Conservation (phyloP, 2,113 vertebrate species). For the Mustelus asterias region DNA sequence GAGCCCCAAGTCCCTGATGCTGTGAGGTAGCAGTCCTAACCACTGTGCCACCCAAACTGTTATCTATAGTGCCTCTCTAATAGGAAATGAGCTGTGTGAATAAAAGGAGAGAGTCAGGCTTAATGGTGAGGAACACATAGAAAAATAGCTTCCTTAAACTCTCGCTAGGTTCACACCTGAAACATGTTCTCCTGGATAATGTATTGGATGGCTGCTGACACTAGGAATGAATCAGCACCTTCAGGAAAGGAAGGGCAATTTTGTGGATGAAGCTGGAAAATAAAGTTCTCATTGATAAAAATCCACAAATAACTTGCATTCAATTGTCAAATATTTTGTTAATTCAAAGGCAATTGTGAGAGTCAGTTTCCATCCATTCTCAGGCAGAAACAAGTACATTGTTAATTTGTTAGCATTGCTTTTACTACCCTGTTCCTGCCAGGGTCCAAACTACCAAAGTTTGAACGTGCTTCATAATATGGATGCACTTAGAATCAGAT, state of each 20-base stretch:
- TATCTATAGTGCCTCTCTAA: background rate
- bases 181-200: background rate
- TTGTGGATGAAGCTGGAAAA: background rate
- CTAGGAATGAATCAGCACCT: background rate
- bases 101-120: background rate
- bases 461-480: no score
- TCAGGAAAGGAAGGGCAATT: background rate
- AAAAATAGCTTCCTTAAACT: background rate
- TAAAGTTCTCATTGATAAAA: background rate
- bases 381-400: background rate
- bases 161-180: background rate
- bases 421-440: background rate
- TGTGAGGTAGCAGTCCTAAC: no score
- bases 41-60: background rate
- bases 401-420: background rate
- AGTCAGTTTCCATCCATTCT: no score
- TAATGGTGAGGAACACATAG: background rate
- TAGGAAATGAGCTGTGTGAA: background rate
- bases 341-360: no score
- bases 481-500: background rate
- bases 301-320: no score
- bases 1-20: no score
- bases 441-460: background rate
- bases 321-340: no score
- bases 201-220: no score